Conservation (phyloP, 1,140 invertebrate genomes). For the Onthophagus taurus region DNA sequence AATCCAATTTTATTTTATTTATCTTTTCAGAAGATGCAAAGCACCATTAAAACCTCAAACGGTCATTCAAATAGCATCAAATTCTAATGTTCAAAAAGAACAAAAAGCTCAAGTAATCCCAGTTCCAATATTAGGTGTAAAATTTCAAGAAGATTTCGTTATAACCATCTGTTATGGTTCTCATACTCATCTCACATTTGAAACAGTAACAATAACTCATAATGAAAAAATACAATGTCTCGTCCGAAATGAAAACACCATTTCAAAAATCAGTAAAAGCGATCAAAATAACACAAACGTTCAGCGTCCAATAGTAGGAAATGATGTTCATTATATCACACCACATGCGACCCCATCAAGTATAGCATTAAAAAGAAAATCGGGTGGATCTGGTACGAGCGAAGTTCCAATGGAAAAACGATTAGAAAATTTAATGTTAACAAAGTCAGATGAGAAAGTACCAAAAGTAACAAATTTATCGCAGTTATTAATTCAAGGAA, state of each 20-base stretch:
- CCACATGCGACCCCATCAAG: conserved; percentile 28
- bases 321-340: conserved; percentile 41
- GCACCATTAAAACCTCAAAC: conserved; percentile 65
- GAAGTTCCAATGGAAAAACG: conserved; percentile 68
- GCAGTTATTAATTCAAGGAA: conserved; percentile 63
- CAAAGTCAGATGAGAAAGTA: conserved; percentile 35
- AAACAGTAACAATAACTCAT: conserved; percentile 49
- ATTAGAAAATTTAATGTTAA: conserved; percentile 58
- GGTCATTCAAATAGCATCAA: conserved; percentile 57
- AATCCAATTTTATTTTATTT: conserved; percentile 5
- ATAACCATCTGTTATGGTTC: conserved; percentile 50
- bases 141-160: conserved; percentile 40
- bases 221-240: conserved; percentile 48
- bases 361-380: conserved; percentile 39
- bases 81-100: conserved; percentile 39
- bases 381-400: conserved; percentile 39
- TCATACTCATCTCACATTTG: conserved; percentile 47
- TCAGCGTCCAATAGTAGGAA: conserved; percentile 37
- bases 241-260: conserved; percentile 45
- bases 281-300: conserved; percentile 36
- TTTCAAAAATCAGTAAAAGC: conserved; percentile 35
- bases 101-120: conserved; percentile 42
- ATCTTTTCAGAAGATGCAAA: conserved; percentile 40
- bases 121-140: conserved; percentile 44
- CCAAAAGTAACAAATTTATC: conserved; percentile 56